phyloP scores from a whole-genome alignment of 1,140 invertebrate species.

The Wasmannia auropunctata region DNA sequence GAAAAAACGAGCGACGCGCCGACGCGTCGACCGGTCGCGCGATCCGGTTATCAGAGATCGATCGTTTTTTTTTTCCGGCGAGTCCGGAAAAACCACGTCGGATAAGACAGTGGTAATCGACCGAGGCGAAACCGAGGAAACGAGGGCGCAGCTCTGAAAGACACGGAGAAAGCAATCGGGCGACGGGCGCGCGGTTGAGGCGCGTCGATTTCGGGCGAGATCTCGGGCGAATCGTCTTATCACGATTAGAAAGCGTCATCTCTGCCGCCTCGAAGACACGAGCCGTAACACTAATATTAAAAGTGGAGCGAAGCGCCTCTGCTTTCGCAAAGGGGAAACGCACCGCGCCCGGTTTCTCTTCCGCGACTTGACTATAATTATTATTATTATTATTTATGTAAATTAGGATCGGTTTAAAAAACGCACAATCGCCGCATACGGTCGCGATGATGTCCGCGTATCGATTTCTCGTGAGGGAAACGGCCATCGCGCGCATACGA shows the following conservation, averaged over 20 bases:
- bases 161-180: slow-evolving; percentile 38
- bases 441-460: slow-evolving; percentile 4
- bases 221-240: slow-evolving; percentile 27
- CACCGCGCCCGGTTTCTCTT: slow-evolving; percentile 25
- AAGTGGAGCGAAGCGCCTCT: neutral
- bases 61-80: neutral
- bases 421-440: neutral
- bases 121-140: neutral
- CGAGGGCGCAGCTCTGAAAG: slow-evolving; percentile 2
- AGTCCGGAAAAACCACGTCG: neutral
- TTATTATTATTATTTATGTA: slow-evolving; percentile 56
- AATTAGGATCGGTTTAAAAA: slow-evolving; percentile 45
- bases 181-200: neutral
- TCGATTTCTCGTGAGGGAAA: slow-evolving; percentile 28
- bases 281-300: neutral
- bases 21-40: slow-evolving; percentile 15
- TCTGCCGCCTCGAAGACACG: neutral
- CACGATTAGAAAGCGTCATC: slow-evolving; percentile 49
- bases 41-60: slow-evolving; percentile 4
- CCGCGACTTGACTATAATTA: slow-evolving; percentile 6
- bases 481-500: slow-evolving; percentile 1
- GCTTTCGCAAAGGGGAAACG: slow-evolving; percentile 27
- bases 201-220: slow-evolving; percentile 11
- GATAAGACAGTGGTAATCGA: slow-evolving; percentile 14
- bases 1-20: slow-evolving; percentile 1